Base-by-base conservation (phyloP, 2,888 invertebrate species). In the Cataglyphis cursor region DNA sequence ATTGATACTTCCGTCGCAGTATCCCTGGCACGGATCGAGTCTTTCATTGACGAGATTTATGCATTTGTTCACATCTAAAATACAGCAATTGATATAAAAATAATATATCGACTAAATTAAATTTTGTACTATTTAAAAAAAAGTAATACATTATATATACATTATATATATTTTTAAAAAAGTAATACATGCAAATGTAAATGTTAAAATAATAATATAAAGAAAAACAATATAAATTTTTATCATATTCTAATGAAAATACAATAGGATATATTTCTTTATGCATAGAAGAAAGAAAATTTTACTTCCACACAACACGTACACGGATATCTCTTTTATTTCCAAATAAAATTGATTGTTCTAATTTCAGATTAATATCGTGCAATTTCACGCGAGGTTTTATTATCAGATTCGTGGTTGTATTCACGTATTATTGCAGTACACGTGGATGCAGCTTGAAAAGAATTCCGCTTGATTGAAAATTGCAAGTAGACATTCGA, bases 1-100 rank as follows among this genome's bases (percentile, higher is more conserved):
- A 83, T 86, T 83, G 83, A 82, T 73, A 75, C 54, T 72, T 35
- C 54, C 38, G 62, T 64, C 57, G 73, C 35, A 31, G 59, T 64
- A 41, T 28, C 44, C 57, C 24, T 61, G 59, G 44, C 59, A 44
- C 28, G 5, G 28, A 59, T 68, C 44, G 31, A n/a, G 28, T 12
- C 21, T 12, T 18, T 15, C 44, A 61, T 44, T 28, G 35, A 64
- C 51, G 28, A 24, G 28, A 54, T 64, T 62, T 38, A 54, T 38
- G 51, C 51, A 54, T 38, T 54, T 28, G 21, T 31, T 35, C 38
- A 51, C 6, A 64, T 24, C 4, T 48, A 62, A 62, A 74, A 15
- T 62, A 48, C 1, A 35, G 5, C 2, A 2, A 62, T 61, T 73
- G 10, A n/a, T 62, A 12, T 51, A 35, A 5, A 8, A 51, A 73